Conservation (phyloP, 2,888 invertebrate genomes). For the Salticus scenicus region DNA sequence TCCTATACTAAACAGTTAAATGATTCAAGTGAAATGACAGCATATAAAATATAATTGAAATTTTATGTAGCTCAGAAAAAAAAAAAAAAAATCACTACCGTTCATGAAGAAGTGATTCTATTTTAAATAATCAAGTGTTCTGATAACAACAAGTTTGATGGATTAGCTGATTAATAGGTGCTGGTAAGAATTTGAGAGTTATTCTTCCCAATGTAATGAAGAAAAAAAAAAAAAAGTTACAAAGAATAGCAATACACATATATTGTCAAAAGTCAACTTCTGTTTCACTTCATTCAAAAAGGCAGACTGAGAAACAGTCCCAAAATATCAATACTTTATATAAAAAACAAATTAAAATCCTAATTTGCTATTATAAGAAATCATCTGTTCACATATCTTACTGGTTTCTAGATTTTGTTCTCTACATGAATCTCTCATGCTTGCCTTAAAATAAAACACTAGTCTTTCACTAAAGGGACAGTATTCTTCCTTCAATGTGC, state of each 20-base stretch:
- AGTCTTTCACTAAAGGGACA: not conserved
- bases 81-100: conserved; percentile 42
- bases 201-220: conserved; percentile 17
- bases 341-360: conserved; percentile 13
- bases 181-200: conserved; percentile 44
- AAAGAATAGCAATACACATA: conserved; percentile 63
- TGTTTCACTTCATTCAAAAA: conserved; percentile 36
- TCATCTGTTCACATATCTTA: conserved; percentile 65
- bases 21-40: not conserved
- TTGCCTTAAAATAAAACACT: conserved; percentile 6
- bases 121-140: conserved; percentile 55
- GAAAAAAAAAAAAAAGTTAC: too few species aligned
- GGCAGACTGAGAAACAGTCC: conserved; percentile 60
- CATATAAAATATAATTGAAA: not conserved
- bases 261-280: conserved; percentile 33
- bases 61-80: conserved; percentile 40
- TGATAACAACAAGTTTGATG: too few species aligned
- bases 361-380: conserved; percentile 48
- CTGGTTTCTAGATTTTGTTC: conserved; percentile 39
- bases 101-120: conserved; percentile 65
- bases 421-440: conserved; percentile 18
- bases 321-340: conserved; percentile 68
- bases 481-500: not conserved
- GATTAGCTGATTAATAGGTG: conserved; percentile 53
- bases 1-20: conserved; percentile 51